Base-by-base conservation (phyloP, 2,113 vertebrate genomes). In the Phalacrocorax pelagicus region DNA sequence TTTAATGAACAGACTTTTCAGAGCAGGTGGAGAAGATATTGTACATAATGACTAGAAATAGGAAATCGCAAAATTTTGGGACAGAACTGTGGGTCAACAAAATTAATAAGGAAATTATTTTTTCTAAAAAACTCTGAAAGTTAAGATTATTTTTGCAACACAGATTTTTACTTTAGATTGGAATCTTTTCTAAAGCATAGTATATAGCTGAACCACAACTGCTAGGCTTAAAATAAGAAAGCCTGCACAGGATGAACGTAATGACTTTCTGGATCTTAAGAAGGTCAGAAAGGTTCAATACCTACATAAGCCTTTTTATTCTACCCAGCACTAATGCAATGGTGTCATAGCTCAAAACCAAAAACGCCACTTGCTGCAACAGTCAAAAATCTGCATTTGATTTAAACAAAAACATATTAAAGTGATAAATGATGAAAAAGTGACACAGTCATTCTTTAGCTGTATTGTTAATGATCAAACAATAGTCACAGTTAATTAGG, bases 161-260 rank as follows among this genome's bases (percentile, higher is more conserved):
- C 0, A 4, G 19, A 14, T 15, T 93, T 82, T 92, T 88, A 61
- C 46, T 96, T 81, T 34, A 81, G 38, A 75, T 9, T n/a, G 22
- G 18, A 90, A 46, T 52, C 0, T 49, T 85, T 84, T 71, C 57
- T 72, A 26, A n/a, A 75, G 52, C 4, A 62, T 54, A 26, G 14
- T 15, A 44, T 44, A 44, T 44, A 44, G 42, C 30, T 88, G 42
- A 89, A 70, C 12, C 17, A 9, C 18, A 87, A 40, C 21, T 69
- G 5, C 14, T 40, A 69, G 69, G 47, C 7, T 82, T 91, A 57
- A 92, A 94, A 69, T 34, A 82, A 66, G n/a, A 74, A 95, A 89
- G 38, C 11, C 46, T 12, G 15, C 22, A 70, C 9, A 78, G 12
- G 7, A 74, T 15, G 26, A 88, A 52, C 0, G 0, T 24, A 2